phyloP scores from a whole-genome alignment of 2,888 invertebrate genomes.

The Limenitis camilla region DNA sequence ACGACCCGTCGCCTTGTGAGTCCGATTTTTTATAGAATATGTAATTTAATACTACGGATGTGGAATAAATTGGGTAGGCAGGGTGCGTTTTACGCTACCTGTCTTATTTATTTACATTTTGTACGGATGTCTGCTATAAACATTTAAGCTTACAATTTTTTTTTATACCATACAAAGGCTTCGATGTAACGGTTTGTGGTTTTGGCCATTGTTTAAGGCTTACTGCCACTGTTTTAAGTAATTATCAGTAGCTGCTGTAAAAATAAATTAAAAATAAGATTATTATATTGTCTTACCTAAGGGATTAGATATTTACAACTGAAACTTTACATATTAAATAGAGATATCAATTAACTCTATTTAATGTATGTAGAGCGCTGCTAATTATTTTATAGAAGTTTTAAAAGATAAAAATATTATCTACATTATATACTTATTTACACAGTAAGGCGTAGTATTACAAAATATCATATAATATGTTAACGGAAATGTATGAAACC shows the following conservation, averaged over 20 bases:
- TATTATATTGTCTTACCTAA: conserved; percentile 14
- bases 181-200: conserved; percentile 51
- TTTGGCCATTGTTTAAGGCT: conserved; percentile 52
- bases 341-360: neutral
- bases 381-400: neutral
- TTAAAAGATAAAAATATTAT: too few species aligned
- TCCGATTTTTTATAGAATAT: conserved; percentile 48
- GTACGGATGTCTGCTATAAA: conserved; percentile 33
- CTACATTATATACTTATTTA: too few species aligned
- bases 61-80: conserved; percentile 71
- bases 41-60: conserved; percentile 72
- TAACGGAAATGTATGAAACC: too few species aligned
- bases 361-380: neutral
- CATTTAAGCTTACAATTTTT: conserved; percentile 32
- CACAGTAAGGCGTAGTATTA: too few species aligned
- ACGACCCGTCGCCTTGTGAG: conserved; percentile 64
- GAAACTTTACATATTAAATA: neutral
- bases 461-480: too few species aligned
- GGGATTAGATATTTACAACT: conserved; percentile 1
- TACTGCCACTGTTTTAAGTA: conserved; percentile 53
- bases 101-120: conserved; percentile 55
- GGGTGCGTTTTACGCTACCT: conserved; percentile 71
- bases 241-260: conserved; percentile 32
- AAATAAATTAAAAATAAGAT: conserved; percentile 13
- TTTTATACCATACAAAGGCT: conserved; percentile 54